phyloP scores from a whole-genome alignment of 2,797 vertebrate genomes.

The Pampus argenteus region DNA sequence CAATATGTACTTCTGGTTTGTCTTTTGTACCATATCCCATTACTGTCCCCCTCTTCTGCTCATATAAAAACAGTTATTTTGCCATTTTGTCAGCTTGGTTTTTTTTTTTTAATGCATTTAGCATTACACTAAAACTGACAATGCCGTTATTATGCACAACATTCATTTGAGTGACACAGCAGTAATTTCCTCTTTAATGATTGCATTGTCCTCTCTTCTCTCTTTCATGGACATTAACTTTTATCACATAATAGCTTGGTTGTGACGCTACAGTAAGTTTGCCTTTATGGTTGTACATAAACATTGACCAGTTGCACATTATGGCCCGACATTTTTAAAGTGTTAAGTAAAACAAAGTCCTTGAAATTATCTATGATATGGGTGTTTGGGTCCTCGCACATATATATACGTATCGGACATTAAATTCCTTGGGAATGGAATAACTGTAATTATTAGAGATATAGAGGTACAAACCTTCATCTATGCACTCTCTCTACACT shows the following conservation, averaged over 20 bases:
- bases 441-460: conserved; percentile 34
- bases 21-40: conserved; percentile 39
- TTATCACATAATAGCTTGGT: conserved; percentile 79
- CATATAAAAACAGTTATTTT: conserved; percentile 25
- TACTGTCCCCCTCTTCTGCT: conserved; percentile 10
- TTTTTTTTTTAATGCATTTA: conserved; percentile 39
- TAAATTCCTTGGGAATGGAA: conserved; percentile 36
- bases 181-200: conserved; percentile 80
- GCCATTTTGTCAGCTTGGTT: conserved; percentile 21
- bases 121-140: conserved; percentile 36
- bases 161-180: conserved; percentile 70
- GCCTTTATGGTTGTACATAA: conserved; percentile 82
- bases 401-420: conserved; percentile 23
- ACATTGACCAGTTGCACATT: conserved; percentile 75
- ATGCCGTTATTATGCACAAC: conserved; percentile 51
- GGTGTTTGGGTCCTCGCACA: conserved; percentile 20
- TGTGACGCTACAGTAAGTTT: conserved; percentile 79
- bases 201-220: conserved; percentile 73
- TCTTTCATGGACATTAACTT: conserved; percentile 82
- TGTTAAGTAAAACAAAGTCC: conserved; percentile 74
- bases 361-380: conserved; percentile 51
- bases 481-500: not conserved
- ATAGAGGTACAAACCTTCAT: too few relatives aligned
- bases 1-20: conserved; percentile 53
- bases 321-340: conserved; percentile 69